Percentiles rank a stretch among this genome's conserved stretches.
These are phyloP conservation scores for Eupristina koningsbergeri DNA, from an alignment of 1,140 invertebrate genomes.

Conservation along the genomic window DNA sequence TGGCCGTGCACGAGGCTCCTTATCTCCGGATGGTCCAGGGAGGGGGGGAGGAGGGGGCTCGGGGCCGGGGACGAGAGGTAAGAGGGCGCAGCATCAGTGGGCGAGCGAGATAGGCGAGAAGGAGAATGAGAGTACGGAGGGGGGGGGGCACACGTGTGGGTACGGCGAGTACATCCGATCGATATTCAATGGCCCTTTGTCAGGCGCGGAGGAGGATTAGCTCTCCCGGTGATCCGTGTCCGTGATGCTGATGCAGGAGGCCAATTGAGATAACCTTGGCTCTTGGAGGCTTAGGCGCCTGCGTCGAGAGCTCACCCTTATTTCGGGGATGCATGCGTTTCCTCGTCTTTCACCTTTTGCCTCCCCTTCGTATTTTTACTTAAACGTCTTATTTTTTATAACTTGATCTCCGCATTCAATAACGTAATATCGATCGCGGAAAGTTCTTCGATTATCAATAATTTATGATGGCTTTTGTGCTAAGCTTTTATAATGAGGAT, in stretches of 20 bases:
- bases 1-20: not conserved
- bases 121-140: slow-evolving; percentile 46
- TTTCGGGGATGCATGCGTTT: not conserved
- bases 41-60: not conserved
- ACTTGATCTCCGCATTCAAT: too few species aligned
- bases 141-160: too few species aligned
- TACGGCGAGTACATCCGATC: slow-evolving; percentile 65
- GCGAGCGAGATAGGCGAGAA: not conserved
- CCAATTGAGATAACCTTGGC: not conserved
- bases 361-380: not conserved
- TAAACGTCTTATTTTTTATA: too few species aligned
- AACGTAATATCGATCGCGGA: too few species aligned
- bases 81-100: not conserved
- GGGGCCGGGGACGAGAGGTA: not conserved
- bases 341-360: not conserved
- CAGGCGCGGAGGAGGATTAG: slow-evolving; percentile 61
- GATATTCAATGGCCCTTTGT: slow-evolving; percentile 70
- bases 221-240: slow-evolving; percentile 46
- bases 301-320: not conserved
- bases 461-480: too few species aligned
- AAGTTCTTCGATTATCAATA: too few species aligned
- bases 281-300: not conserved
- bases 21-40: slow-evolving; percentile 14
- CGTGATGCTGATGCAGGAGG: too few species aligned
- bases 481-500: too few species aligned